Conservation (phyloP, 2,113 vertebrate species). For the Ciconia maguari region DNA sequence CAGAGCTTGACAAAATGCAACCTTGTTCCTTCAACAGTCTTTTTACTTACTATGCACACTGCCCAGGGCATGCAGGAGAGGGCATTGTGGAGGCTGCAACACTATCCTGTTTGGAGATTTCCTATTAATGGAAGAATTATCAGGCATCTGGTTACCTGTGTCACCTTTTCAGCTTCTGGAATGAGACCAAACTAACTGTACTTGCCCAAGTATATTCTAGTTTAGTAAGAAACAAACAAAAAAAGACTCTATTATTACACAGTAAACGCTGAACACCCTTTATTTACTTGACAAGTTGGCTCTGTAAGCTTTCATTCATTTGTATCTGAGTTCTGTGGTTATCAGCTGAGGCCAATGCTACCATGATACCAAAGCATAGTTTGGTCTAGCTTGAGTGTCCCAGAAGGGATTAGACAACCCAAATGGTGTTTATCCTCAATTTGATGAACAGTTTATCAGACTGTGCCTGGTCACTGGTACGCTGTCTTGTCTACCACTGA, state of each 20-base stretch:
- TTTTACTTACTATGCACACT: background rate
- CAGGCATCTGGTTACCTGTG: background rate
- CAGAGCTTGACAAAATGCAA: background rate
- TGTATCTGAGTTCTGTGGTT: background rate
- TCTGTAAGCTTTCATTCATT: background rate
- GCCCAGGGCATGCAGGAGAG: background rate
- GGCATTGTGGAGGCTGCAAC: background rate
- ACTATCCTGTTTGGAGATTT: background rate
- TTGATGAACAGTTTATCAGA: background rate
- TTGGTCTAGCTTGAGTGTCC: background rate
- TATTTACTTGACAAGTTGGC: background rate
- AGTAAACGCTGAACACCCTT: background rate
- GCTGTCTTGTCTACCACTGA: background rate
- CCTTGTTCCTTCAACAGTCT: background rate
- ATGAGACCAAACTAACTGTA: background rate
- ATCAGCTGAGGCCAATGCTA: background rate
- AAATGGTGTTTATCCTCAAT: background rate
- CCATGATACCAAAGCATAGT: background rate
- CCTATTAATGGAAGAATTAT: background rate
- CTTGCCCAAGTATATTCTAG: background rate
- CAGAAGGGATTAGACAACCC: background rate
- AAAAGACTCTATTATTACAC: background rate
- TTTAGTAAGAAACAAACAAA: background rate
- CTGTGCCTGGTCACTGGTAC: background rate
- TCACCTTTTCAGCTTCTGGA: background rate